Evolutionary conservation across 2,888 invertebrate species (phyloP), one percentile per base, ranked within the genome.

Genomic region (Eupithecia subumbrata): DNA sequence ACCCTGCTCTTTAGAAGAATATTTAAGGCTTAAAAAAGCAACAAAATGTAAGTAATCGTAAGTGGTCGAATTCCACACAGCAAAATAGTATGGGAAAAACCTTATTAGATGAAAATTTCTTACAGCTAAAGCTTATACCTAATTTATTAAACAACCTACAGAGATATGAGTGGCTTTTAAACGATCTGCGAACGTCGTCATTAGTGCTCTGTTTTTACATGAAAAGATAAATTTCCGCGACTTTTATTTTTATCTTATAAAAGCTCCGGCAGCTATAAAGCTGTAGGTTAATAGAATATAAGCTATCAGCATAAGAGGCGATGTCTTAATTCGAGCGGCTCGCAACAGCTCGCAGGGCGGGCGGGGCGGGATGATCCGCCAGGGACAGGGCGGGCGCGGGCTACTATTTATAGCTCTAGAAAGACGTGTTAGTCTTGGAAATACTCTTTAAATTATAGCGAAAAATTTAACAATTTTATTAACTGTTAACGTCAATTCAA

Each of bases 251-350:
- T 12, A 63, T 14, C 22, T 25, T 63, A 30, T 63, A 63, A 63
- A 14, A 5, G 22, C 16, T 43, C 34, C 1, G 40, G 8, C 25
- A 66, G 37, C 64, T 63, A 67, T 72, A 60, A 69, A 70, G 70
- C 69, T 48, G 64, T 66, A 52, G 48, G 66, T 66, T 67, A 72
- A 72, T 70, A 40, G 34, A 76, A 70, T 73, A 73, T 76, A 70
- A 52, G 68, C 30, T 37, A 78, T 9, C 9, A 9, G 40, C 40
- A 40, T 79, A 73, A 74, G 45, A 75, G 43, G 37, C n/a, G 16
- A 16, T 52, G 78, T 76, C 76, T 74, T 74, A 72, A 78, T 77
- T 77, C 75, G 37, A 69, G 69, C 66, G 63, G 43, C 64, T 69
- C 43, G 43, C 12, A 12, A 43, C 43, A 43, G 60, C 40, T 70